Evolutionary conservation across 2,888 invertebrate genomes (phyloP).

Genomic region (Drosophila suboccidentalis): DNA sequence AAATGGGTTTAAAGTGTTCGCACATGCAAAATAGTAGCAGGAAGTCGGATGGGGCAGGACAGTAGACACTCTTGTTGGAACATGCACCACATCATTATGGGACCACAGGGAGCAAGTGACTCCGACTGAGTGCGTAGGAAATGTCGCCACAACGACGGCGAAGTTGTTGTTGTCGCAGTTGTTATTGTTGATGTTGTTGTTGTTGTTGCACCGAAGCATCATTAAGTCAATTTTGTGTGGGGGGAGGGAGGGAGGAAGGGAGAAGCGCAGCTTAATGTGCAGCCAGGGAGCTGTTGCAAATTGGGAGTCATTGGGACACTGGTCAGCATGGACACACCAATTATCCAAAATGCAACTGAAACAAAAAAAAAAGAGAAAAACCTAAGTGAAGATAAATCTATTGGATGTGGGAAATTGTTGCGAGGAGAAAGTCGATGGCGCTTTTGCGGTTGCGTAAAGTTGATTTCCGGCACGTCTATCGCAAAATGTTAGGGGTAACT

Average conservation of each 20-base stretch:
- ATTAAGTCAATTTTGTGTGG: constrained; percentile 78
- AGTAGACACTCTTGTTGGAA: constrained; percentile 3
- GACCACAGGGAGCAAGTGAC: constrained; percentile 78
- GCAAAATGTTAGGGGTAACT: not conserved
- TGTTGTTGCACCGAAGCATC: too few relatives aligned
- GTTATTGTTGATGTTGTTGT: too few relatives aligned
- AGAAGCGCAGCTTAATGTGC: constrained; percentile 78
- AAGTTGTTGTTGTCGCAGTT: too few relatives aligned
- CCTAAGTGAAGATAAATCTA: constrained; percentile 24
- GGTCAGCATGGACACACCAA: constrained; percentile 70
- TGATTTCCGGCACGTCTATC: constrained; percentile 78
- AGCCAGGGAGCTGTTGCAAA: constrained; percentile 51
- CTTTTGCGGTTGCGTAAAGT: constrained; percentile 81
- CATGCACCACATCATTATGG: constrained; percentile 82
- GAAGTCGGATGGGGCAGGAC: constrained; percentile 37
- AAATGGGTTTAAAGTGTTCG: constrained; percentile 40
- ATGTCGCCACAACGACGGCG: too few relatives aligned
- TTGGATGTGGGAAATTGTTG: constrained; percentile 15
- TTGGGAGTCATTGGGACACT: constrained; percentile 31
- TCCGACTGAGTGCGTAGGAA: constrained; percentile 40
- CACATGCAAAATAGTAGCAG: constrained; percentile 52
- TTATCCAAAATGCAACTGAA: constrained; percentile 59
- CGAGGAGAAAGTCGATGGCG: constrained; percentile 68
- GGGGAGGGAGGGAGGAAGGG: constrained; percentile 34
- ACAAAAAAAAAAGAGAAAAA: constrained; percentile 10